A percentile compares a stretch with the other conserved stretches of the same genome.
Evolutionary conservation across 2,888 invertebrate genomes (phyloP).

Genomic region (Parnassius orleans): DNA sequence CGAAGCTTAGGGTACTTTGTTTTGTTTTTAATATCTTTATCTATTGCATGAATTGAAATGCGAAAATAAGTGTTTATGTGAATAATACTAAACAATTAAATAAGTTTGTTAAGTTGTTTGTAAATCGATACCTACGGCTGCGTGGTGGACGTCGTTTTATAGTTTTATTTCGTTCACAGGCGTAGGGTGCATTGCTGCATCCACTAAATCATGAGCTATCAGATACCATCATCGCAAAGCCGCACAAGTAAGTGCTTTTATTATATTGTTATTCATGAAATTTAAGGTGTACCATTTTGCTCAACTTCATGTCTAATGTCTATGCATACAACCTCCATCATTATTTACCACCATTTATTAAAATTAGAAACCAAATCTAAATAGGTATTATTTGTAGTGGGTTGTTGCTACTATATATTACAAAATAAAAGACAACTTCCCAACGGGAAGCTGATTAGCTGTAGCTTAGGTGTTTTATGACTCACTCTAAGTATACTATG

Average conservation of each 20-base stretch:
- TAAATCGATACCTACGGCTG: conserved; percentile 53
- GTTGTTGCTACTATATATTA: too few relatives aligned
- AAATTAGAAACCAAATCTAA: too few relatives aligned
- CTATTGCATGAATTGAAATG: conserved; percentile 43
- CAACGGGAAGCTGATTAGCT: too few relatives aligned
- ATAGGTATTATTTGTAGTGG: too few relatives aligned
- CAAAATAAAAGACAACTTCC: too few relatives aligned
- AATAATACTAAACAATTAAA: conserved; percentile 31
- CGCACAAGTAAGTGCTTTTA: conserved; percentile 87
- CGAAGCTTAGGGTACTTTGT: conserved; percentile 54
- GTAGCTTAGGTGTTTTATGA: too few relatives aligned
- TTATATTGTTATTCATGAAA: conserved; percentile 1
- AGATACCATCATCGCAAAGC: conserved; percentile 89
- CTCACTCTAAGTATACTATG: too few relatives aligned
- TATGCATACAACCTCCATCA: too few relatives aligned
- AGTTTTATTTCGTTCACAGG: conserved; percentile 70
- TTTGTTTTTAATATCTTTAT: conserved; percentile 55
- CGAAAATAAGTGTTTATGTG: conserved; percentile 44
- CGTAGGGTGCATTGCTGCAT: conserved; percentile 83
- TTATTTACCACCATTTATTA: too few relatives aligned
- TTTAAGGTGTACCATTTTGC: too few relatives aligned
- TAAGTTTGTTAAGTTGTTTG: conserved; percentile 30
- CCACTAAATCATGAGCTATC: conserved; percentile 91
- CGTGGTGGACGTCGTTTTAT: conserved; percentile 47
- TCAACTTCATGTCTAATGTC: too few relatives aligned